Evolutionary conservation across 2,113 vertebrate genomes (phyloP), one percentile per base, ranked within the genome.

Genomic region (Peromyscus leucopus): DNA sequence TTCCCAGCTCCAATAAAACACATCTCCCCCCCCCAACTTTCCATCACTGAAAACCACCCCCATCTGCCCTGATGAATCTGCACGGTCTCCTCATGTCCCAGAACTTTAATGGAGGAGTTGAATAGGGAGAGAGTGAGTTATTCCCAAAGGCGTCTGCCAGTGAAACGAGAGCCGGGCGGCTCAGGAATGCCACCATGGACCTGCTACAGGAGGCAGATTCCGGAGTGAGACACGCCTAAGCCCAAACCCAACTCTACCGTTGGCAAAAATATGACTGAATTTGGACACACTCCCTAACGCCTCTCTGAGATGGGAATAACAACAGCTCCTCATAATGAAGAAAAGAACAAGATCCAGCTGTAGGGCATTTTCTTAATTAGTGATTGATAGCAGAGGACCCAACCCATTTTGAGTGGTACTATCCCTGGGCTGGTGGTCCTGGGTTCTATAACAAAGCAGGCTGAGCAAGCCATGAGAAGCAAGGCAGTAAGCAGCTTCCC

Each of bases 351-450:
- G 57, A 3, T 42, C 12, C 59, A 65, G n/a, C 82, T 42, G 39
- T 85, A 65, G 28, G 82, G 59, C 59, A 65, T 85, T 31, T 65
- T 85, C 83, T 85, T 85, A 85, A 85, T 85, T 46, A 65, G 83
- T 46, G 59, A 85, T 31, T 31, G 26, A 78, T 78, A 21, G 46
- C 1, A 2, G 28, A 33, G 59, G 83, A 13, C 39, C 39, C 59
- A 65, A 28, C 39, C 59, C 83, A 85, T 17, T 65, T 42, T 31
- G 26, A 65, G 26, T 46, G 39, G 26, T 15, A 28, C 57, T 17
- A 39, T 83, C 22, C 12, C 57, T 83, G 59, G 57, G 26, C 83
- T 85, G 26, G 82, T 65, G 82, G 24, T 42, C 22, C 39, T 42
- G 39, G 83, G 59, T 65, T 85, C 59, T 85, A 2, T 6, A 31